Base-by-base conservation (phyloP, 2,113 vertebrate genomes). In the Acanthisitta chloris region DNA sequence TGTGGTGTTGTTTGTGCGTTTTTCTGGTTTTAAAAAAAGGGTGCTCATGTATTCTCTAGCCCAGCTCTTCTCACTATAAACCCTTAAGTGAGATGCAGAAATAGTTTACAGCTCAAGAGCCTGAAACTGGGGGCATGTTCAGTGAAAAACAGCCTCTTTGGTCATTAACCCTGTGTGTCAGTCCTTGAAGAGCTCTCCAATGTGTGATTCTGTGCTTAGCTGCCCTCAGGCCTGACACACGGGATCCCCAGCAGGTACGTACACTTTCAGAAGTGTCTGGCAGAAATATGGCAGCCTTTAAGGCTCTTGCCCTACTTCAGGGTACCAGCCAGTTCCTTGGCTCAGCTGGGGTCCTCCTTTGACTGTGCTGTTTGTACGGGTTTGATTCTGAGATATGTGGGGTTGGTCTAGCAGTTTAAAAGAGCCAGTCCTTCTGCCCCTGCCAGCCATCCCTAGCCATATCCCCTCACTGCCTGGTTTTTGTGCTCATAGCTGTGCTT, bases 161-260 rank as follows among this genome's bases (percentile, higher is more conserved):
- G 45, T 73, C 38, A 17, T 52, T 82, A 61, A 72, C 29, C 18
- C 24, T 46, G 42, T 46, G 34, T 59, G 62, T 34, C 48, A 58
- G 52, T 62, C 46, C 38, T 17, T 74, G 46, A 78, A 81, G 73
- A 81, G 61, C 28, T 78, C 74, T 80, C 64, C 46, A 89, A 40
- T 57, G 70, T 84, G 54, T 91, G 54, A 34, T 23, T 70, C 20
- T 0, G 0, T 66, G 52, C 18, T 33, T n/a, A 46, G 69, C 65
- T 91, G 69, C 79, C 57, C 61, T 90, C 61, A n/a, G 73, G 28
- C 13, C 2, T 33, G 72, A 25, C 0, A 0, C 62, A 7, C 0
- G 42, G 38, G 42, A 45, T 57, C 65, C 49, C n/a, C n/a, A 74
- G 77, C 25, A 18, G 17, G 26, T 42, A 24, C 7, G 0, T 40